Evolutionary conservation across 2,888 invertebrate species (phyloP).

Genomic region (Andrena bucephala): DNA sequence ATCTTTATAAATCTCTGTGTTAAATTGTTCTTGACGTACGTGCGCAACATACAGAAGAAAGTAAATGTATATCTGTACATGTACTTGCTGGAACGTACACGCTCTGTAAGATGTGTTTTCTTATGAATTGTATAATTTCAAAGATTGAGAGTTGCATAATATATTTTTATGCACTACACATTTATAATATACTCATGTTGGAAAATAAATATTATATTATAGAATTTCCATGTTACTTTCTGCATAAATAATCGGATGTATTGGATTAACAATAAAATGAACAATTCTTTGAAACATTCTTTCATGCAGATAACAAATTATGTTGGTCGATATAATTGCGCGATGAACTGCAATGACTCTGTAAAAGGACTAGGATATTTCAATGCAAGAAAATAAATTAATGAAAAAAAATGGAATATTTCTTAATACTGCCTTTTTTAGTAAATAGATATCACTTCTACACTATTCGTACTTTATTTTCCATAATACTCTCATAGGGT

Average conservation of each 20-base stretch:
- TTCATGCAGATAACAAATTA: too few species aligned
- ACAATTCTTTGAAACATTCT: too few species aligned
- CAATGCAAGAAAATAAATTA: too few species aligned
- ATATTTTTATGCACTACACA: constrained; percentile 53
- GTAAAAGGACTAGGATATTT: too few species aligned
- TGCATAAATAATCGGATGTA: constrained; percentile 28
- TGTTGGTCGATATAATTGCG: too few species aligned
- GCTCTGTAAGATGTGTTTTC: constrained; percentile 39
- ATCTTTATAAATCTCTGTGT: constrained; percentile 37
- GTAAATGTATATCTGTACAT: constrained; percentile 16
- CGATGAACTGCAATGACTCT: too few species aligned
- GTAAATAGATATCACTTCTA: too few species aligned
- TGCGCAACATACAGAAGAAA: background rate
- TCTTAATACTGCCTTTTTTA: too few species aligned
- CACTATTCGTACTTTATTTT: too few species aligned
- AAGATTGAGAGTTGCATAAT: constrained; percentile 11
- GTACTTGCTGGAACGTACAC: constrained; percentile 23
- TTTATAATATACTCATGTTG: constrained; percentile 52
- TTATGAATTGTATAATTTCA: constrained; percentile 43
- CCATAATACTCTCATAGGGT: too few species aligned
- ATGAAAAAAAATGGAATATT: too few species aligned
- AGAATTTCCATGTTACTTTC: constrained; percentile 31
- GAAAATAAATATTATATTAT: constrained; percentile 55
- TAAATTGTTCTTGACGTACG: constrained; percentile 29
- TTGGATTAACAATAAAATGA: background rate